These are phyloP conservation scores for Tragelaphus imberbis DNA, from an alignment of 2,113 vertebrate genomes.

Conservation along the genomic window DNA sequence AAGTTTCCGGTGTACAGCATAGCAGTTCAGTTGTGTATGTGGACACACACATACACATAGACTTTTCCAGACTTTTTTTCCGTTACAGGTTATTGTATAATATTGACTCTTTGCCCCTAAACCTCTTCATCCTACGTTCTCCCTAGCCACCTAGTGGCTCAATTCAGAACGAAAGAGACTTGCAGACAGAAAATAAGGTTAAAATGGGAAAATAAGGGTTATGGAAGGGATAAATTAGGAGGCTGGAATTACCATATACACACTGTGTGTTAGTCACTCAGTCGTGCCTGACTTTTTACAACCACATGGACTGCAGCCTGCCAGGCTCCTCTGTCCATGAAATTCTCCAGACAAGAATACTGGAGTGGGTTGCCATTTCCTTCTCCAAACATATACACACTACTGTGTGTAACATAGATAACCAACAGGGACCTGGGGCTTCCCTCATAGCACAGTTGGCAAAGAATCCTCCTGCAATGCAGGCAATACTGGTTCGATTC, in stretches of 20 bases:
- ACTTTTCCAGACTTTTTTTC: background rate
- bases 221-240: background rate
- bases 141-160: background rate
- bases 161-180: background rate
- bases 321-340: background rate
- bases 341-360: background rate
- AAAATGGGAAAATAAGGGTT: background rate
- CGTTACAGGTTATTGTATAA: background rate
- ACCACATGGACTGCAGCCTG: background rate
- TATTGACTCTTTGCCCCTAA: background rate
- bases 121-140: background rate
- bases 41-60: background rate
- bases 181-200: background rate
- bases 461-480: background rate
- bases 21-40: background rate
- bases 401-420: background rate
- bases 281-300: rapidly evolving
- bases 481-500: background rate
- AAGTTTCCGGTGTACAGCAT: background rate
- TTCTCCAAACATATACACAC: background rate
- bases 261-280: background rate
- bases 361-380: background rate
- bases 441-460: background rate
- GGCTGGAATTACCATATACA: background rate
- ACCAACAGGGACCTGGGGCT: background rate